These are phyloP conservation scores for Ramazzottius varieornatus DNA, from an alignment of 2,888 invertebrate species.

Conservation along the genomic window DNA sequence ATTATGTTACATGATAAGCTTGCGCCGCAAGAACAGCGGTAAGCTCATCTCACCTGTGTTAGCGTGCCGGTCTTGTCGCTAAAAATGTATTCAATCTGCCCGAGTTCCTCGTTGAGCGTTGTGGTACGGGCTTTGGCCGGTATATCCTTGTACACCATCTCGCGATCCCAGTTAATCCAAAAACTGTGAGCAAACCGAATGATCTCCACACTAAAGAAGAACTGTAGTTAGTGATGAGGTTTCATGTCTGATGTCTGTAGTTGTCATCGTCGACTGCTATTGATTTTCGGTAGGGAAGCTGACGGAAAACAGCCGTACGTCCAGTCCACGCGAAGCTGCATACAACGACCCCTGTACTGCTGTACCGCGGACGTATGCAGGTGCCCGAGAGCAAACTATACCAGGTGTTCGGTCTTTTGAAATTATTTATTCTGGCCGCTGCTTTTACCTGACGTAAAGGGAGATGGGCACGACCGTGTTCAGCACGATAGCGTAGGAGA, in stretches of 20 bases:
- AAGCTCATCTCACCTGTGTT: too few species aligned
- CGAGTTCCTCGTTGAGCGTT: conserved; percentile 88
- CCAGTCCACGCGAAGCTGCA: too few species aligned
- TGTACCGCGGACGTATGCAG: too few species aligned
- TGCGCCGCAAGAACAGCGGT: too few species aligned
- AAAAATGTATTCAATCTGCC: conserved; percentile 96
- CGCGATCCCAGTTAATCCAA: conserved; percentile 93
- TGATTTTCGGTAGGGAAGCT: neutral
- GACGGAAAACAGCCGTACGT: neutral
- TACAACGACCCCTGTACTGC: too few species aligned
- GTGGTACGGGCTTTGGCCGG: conserved; percentile 86
- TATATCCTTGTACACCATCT: conserved; percentile 82
- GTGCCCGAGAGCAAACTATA: too few species aligned
- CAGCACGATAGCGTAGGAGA: conserved; percentile 94
- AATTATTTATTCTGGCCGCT: too few species aligned
- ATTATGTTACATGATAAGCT: too few species aligned
- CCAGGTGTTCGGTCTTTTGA: too few species aligned
- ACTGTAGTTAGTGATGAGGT: too few species aligned
- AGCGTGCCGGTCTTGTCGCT: conserved; percentile 97
- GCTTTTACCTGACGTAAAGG: conserved; percentile 61
- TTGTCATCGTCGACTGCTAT: neutral
- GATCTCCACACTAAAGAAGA: conserved; percentile 38
- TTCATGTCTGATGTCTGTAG: too few species aligned
- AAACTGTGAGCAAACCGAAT: conserved; percentile 93
- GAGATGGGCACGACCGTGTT: conserved; percentile 99